Evolutionary conservation across 2,113 vertebrate species (phyloP).

Genomic region (Ophiodon elongatus): DNA sequence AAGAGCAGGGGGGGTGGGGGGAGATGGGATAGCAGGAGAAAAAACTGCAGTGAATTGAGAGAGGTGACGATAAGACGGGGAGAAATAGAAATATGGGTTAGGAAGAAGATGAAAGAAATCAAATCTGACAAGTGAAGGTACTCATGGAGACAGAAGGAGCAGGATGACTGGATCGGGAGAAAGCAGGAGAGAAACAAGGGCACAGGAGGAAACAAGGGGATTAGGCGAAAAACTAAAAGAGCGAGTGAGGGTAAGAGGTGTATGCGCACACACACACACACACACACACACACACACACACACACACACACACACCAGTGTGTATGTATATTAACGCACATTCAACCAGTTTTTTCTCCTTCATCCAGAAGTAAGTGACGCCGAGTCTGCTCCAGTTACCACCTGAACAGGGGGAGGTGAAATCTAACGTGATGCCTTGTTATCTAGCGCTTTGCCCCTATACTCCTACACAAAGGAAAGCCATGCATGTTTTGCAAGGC

Average conservation of each 20-base stretch:
- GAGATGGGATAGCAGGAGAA: background rate
- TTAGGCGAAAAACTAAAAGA: constrained; percentile 31
- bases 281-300: background rate
- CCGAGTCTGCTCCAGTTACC: constrained; percentile 58
- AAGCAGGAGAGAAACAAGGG: constrained; percentile 40
- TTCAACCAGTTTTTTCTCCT: constrained; percentile 34
- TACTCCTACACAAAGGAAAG: constrained; percentile 44
- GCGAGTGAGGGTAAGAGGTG: constrained; percentile 23
- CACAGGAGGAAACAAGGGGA: constrained; percentile 15
- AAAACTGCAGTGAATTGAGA: constrained; percentile 29
- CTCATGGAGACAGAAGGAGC: constrained; percentile 9
- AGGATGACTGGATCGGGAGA: constrained; percentile 31
- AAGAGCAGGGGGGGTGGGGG: background rate
- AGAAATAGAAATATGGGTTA: constrained; percentile 48
- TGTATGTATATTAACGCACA: constrained; percentile 19
- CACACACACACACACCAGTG: background rate
- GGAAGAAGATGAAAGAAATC: constrained; percentile 60
- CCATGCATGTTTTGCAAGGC: constrained; percentile 54
- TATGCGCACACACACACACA: background rate
- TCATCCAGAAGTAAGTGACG: constrained; percentile 39
- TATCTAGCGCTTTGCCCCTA: constrained; percentile 46
- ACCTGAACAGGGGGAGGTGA: constrained; percentile 57
- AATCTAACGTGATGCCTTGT: constrained; percentile 57
- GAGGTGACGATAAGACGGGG: constrained; percentile 33
- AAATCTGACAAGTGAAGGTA: constrained; percentile 69